Evolutionary conservation across 2,113 vertebrate genomes (phyloP).

Genomic region (Mormyrus iriodes): DNA sequence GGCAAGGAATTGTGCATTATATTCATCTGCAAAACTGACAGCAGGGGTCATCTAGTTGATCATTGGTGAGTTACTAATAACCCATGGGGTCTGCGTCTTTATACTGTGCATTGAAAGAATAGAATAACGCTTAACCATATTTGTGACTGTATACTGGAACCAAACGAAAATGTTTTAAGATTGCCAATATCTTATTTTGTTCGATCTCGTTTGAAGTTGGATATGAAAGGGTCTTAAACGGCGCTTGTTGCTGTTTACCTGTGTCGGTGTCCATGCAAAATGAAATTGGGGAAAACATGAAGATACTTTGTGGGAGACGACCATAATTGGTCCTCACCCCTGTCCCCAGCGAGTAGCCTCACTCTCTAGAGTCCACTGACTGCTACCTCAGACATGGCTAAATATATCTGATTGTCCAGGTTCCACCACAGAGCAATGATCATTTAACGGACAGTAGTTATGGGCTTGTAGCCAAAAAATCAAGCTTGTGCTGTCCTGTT

Average conservation of each 20-base stretch:
- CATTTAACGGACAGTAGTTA: neutral
- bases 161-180: neutral
- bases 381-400: neutral
- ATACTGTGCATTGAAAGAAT: neutral
- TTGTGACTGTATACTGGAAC: neutral
- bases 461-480: neutral
- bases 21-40: neutral
- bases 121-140: neutral
- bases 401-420: neutral
- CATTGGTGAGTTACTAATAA: neutral
- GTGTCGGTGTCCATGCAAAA: neutral
- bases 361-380: neutral
- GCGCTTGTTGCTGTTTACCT: neutral
- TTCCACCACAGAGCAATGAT: neutral
- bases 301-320: neutral
- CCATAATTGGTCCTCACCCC: neutral
- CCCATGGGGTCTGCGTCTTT: neutral
- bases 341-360: neutral
- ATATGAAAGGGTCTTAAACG: neutral
- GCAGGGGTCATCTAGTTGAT: neutral
- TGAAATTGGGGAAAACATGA: neutral
- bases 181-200: neutral
- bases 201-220: neutral
- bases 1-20: too few species aligned
- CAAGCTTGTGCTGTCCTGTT: neutral